Conservation (phyloP, 1,140 invertebrate genomes). For the Yoshiicerus persimilis region DNA sequence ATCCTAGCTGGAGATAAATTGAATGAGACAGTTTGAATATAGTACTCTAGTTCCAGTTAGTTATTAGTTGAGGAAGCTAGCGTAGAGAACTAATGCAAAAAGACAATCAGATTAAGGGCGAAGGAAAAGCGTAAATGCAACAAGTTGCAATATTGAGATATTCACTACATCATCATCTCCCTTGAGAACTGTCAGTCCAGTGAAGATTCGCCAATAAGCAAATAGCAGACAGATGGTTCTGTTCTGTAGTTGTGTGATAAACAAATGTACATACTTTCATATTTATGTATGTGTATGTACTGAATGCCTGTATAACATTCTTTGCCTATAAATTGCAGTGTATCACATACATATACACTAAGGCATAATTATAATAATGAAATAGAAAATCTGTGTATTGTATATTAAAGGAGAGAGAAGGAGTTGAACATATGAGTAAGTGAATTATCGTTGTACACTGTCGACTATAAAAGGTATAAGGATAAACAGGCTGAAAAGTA, state of each 20-base stretch:
- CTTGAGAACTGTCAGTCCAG: background rate
- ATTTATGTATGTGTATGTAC: background rate
- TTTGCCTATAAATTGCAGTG: background rate
- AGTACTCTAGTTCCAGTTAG: background rate
- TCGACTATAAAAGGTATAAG: background rate
- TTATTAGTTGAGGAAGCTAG: no score
- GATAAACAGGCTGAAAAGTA: background rate
- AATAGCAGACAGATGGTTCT: slow-evolving; percentile 25
- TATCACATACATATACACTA: background rate
- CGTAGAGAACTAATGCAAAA: no score
- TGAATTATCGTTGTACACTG: background rate
- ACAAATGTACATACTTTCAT: background rate
- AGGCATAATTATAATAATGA: background rate
- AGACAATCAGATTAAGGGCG: no score
- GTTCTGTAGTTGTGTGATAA: background rate
- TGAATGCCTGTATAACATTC: background rate
- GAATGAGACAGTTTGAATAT: background rate
- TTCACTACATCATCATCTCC: background rate
- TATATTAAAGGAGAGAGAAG: background rate
- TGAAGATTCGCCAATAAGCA: background rate
- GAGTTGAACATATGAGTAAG: background rate
- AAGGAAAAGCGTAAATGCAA: background rate
- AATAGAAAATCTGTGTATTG: background rate
- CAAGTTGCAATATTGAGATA: background rate
- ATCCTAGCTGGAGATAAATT: background rate